Evolutionary conservation across 2,797 vertebrate species (phyloP), one percentile per base, ranked within the genome.

Genomic region (Sandelia bainsii): DNA sequence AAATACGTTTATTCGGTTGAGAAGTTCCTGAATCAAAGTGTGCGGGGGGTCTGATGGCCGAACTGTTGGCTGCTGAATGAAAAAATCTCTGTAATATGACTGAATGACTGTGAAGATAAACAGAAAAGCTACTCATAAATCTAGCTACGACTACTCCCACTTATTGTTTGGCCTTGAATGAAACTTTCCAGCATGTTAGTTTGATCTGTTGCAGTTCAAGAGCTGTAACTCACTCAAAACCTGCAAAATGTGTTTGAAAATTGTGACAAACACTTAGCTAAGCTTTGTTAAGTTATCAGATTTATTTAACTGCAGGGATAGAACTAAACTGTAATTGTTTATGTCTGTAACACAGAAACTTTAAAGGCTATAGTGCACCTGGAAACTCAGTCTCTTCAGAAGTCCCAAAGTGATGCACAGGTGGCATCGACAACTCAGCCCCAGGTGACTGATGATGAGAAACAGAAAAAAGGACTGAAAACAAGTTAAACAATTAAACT

Each of bases 41-140:
- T 68, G 77, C 32, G 52, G 68, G 83, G 83, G 86, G 82, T 88
- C 82, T 68, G 68, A 65, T 71, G 77, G 66, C 66, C 76, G 51
- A 81, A 66, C 67, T 56, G 65, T 54, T 71, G 74, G 69, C 76
- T 0, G 42, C 44, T 5, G 44, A 52, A 44, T 71, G 69, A 81
- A 82, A 80, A 68, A 34, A 10, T 42, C 39, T 63, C 52, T 46
- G 53, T 42, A 68, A 79, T 39, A 44, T 73, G 77, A 68, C 75
- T 79, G 77, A 87, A 82, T 76, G 68, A 40, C 74, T 37, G 67
- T 69, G 69, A 87, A 76, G 86, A 82, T 82, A 75, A 90, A 90
- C 75, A 83, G 66, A 82, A 48, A 77, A 74, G 72, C 74, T 12
- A 32, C 32, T 79, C 70, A 59, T 89, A 77, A 83, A 85, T 85